Evolutionary conservation across 2,113 vertebrate genomes (phyloP).

Genomic region (Caretta caretta): DNA sequence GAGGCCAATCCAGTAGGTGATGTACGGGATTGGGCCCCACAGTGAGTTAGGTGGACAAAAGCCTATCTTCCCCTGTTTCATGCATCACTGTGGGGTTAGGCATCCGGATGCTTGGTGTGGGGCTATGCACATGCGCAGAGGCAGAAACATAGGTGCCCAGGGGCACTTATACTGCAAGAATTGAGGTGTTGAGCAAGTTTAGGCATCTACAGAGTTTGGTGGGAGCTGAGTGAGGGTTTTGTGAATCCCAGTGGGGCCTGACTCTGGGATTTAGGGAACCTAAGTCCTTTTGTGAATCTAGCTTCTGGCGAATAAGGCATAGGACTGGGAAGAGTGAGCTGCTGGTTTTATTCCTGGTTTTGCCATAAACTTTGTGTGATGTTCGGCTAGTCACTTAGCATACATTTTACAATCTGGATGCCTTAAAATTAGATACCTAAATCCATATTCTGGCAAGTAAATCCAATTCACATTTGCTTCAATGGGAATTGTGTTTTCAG

Average conservation of each 20-base stretch:
- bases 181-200: not conserved
- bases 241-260: not conserved
- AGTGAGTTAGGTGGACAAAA: not conserved
- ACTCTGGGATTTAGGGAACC: not conserved
- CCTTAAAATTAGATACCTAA: not conserved
- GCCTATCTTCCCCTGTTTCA: not conserved
- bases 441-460: not conserved
- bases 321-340: not conserved
- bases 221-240: not conserved
- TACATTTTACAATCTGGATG: accelerated
- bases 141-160: not conserved
- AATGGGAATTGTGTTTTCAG: not conserved
- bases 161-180: not conserved
- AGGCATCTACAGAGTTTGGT: not conserved
- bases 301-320: not conserved
- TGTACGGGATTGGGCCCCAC: not conserved
- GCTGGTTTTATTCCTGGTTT: not conserved
- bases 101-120: not conserved
- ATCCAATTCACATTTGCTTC: not conserved
- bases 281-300: not conserved
- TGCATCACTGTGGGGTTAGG: not conserved
- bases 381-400: not conserved
- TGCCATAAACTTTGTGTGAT: not conserved
- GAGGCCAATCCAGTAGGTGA: not conserved
- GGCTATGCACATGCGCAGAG: not conserved